A percentile compares a stretch with the other conserved stretches of the same genome.
These are phyloP conservation scores for Ceyx melanurus DNA, from an alignment of 2,113 vertebrate species.

Conservation along the genomic window DNA sequence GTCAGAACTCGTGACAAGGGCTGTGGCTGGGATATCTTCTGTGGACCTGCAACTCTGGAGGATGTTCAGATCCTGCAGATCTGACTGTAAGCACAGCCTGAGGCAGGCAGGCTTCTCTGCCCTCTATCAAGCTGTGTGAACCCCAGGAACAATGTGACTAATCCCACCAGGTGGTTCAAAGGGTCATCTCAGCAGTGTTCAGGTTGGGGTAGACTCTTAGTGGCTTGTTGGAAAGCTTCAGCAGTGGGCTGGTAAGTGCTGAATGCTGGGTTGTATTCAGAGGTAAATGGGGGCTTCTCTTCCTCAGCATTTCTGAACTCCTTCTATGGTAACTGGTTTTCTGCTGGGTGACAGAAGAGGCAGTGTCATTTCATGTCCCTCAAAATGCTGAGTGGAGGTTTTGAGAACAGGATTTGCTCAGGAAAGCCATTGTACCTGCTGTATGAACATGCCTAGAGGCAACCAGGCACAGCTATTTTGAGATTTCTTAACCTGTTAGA, in stretches of 20 bases:
- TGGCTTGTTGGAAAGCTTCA: background rate
- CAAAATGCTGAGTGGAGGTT: background rate
- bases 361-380: background rate
- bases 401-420: background rate
- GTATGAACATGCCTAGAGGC: background rate
- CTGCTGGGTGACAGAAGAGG: background rate
- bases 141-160: accelerated
- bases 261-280: background rate
- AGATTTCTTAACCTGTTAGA: conserved; percentile 4
- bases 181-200: background rate
- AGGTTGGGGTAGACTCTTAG: accelerated
- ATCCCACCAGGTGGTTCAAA: background rate
- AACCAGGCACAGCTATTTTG: background rate
- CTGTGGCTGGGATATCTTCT: background rate
- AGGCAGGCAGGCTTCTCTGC: background rate
- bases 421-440: background rate
- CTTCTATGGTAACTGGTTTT: background rate
- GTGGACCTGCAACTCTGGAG: accelerated
- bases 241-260: accelerated
- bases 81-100: background rate
- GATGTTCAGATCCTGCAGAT: background rate
- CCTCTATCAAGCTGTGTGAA: background rate
- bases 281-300: background rate
- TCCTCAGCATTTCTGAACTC: background rate
- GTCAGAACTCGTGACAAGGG: accelerated